phyloP scores from a whole-genome alignment of 2,113 vertebrate species.

The Melanotaenia duboulayi region DNA sequence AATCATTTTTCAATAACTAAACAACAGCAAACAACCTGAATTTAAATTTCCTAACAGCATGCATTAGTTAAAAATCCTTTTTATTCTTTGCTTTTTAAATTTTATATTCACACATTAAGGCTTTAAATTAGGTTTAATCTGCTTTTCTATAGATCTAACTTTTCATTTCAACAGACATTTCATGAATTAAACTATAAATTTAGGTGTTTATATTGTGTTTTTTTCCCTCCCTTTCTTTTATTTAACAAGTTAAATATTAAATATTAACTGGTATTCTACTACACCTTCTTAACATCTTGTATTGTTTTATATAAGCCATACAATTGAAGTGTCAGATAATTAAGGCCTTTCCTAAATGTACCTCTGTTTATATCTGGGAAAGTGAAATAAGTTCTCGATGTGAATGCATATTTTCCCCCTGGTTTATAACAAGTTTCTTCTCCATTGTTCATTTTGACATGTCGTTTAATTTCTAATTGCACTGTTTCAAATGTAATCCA shows the following conservation, averaged over 20 bases:
- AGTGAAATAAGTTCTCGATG: constrained; percentile 1
- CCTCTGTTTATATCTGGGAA: constrained; percentile 12
- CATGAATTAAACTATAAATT: neutral
- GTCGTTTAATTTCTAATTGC: neutral
- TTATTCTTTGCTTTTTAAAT: neutral
- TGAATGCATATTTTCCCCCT: constrained; percentile 2
- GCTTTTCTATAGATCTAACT: neutral
- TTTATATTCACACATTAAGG: neutral
- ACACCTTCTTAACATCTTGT: too few relatives aligned
- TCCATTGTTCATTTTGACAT: neutral
- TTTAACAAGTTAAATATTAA: too few relatives aligned
- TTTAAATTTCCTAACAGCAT: neutral
- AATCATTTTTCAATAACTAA: neutral
- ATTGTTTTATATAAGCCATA: neutral
- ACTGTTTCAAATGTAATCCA: neutral
- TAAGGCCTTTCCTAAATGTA: neutral
- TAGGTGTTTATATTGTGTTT: neutral
- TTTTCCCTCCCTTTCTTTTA: neutral
- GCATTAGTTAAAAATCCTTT: neutral
- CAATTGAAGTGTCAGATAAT: neutral
- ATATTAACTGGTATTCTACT: too few relatives aligned
- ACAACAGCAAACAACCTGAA: neutral
- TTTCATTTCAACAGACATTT: neutral
- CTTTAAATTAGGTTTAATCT: neutral
- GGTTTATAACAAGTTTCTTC: neutral